These are phyloP conservation scores for Equus quagga DNA, from an alignment of 2,113 vertebrate genomes.

Conservation along the genomic window DNA sequence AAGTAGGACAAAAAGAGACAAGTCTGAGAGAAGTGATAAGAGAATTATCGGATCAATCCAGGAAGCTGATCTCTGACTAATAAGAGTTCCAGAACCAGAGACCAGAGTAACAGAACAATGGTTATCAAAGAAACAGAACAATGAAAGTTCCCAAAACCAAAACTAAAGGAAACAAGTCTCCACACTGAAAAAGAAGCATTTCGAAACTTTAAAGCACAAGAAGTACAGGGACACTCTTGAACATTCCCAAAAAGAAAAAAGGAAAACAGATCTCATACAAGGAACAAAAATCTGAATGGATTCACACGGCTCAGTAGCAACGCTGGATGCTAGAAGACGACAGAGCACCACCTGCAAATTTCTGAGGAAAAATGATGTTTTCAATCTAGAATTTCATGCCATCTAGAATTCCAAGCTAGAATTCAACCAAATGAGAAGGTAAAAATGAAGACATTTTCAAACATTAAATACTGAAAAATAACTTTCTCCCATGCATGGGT, in stretches of 20 bases:
- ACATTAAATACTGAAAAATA: background rate
- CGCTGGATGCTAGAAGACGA: background rate
- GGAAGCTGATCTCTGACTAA: background rate
- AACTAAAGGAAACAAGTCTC: background rate
- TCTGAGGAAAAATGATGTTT: conserved; percentile 22
- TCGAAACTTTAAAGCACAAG: background rate
- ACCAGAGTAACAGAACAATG: background rate
- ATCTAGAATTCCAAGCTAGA: background rate
- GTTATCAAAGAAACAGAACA: background rate
- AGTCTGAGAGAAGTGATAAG: background rate
- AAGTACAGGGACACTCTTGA: background rate
- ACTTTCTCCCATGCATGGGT: background rate
- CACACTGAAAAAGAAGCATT: background rate
- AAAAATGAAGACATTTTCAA: background rate
- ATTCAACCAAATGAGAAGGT: background rate
- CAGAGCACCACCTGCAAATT: background rate
- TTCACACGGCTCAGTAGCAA: background rate
- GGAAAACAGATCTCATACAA: background rate
- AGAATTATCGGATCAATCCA: background rate
- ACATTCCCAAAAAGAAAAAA: background rate
- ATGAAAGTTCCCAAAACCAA: background rate
- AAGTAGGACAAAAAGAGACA: background rate
- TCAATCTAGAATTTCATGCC: background rate
- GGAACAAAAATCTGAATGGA: background rate
- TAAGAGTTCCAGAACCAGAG: background rate